Evolutionary conservation across 2,888 invertebrate species (phyloP), one percentile per base, ranked within the genome.

Genomic region (Augochlorella aurata): DNA sequence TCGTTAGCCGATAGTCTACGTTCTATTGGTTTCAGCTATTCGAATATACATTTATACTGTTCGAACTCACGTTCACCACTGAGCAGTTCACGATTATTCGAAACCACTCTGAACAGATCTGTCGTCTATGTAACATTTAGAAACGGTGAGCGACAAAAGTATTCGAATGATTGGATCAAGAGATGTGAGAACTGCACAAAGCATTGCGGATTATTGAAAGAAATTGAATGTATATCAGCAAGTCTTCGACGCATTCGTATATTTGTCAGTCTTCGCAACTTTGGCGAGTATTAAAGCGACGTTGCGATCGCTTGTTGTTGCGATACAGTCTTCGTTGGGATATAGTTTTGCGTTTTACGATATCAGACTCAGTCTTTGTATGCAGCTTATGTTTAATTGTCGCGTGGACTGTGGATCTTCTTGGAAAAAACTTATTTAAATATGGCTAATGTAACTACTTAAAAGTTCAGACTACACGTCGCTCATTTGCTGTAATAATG

Each of bases 41-140:
- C 38, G 70, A 45, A 16, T 54, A 21, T 29, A 38, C 38, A 38
- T 2, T 38, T 65, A 50, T 58, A 38, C 58, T 63, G 54, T 16
- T 16, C 44, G 29, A 50, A 44, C 71, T 68, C 65, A 45, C 63
- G 68, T 67, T 74, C 52, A 70, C 52, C 65, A 14, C 45, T 66
- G 50, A 52, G 66, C 58, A 66, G 14, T 78, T 80, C 47, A 61
- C 54, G 54, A 16, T n/a, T 29, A 24, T 29, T 24, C 38, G 47
- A 78, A 14, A 54, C 29, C 24, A 58, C 14, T 50, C 7, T 70
- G 18, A 71, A 52, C 50, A 18, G 5, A 9, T 47, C 45, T 38
- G 21, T 38, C 50, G 18, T 16, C 10, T 24, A 21, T 44, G 24
- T 16, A 10, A 24, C 58, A 18, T 10, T 61, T 45, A 1, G 18